A percentile compares a stretch with the other conserved stretches of the same genome.
Conservation (phyloP, 2,797 vertebrate species). For the Lepus townsendii region DNA sequence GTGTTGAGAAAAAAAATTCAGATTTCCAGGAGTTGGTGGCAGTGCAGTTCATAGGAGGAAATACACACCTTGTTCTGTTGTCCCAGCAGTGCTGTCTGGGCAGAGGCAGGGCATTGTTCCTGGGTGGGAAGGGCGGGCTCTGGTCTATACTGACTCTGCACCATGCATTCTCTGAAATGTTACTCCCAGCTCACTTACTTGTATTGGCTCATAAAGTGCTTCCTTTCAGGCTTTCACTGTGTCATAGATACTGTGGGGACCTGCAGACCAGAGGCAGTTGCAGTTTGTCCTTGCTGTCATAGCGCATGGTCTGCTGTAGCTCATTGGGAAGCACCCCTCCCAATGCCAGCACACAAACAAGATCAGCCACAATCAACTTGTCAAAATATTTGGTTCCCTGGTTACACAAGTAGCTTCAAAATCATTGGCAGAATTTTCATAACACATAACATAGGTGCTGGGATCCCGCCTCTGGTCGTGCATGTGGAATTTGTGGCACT, state of each 20-base stretch:
- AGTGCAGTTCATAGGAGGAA: neutral
- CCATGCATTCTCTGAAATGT: neutral
- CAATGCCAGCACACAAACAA: neutral
- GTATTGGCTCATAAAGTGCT: too few relatives aligned
- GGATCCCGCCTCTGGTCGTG: neutral
- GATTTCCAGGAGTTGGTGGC: neutral
- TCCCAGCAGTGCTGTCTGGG: neutral
- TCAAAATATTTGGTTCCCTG: neutral
- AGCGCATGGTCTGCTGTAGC: neutral
- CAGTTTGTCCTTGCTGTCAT: neutral
- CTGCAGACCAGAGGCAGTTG: neutral
- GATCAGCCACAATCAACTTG: neutral
- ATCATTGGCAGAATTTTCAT: neutral
- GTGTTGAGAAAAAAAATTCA: neutral
- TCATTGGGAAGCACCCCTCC: neutral
- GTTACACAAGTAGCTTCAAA: conserved; percentile 2
- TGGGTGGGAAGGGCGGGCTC: neutral
- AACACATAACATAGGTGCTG: neutral
- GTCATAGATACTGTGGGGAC: neutral
- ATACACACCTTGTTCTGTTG: neutral
- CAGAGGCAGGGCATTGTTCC: neutral
- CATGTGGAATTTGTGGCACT: neutral
- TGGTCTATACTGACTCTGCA: neutral
- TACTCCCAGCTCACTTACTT: neutral
- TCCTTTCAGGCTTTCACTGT: neutral